A percentile compares a stretch with the other conserved stretches of the same genome.
Conservation (phyloP, 2,797 vertebrate genomes). For the Natrix natrix region DNA sequence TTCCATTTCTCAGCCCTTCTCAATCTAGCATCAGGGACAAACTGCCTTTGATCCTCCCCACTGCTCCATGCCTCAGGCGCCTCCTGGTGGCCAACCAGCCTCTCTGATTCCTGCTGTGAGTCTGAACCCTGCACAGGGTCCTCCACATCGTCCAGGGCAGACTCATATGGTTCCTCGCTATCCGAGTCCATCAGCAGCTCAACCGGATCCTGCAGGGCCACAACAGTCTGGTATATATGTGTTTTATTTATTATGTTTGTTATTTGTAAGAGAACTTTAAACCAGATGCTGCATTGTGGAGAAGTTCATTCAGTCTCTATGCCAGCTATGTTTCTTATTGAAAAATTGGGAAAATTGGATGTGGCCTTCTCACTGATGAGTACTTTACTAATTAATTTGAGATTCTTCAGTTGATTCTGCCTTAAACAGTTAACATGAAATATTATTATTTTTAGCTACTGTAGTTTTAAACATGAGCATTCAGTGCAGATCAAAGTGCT, state of each 20-base stretch:
- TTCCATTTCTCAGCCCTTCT: too few relatives aligned
- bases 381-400: not conserved
- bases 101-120: too few relatives aligned
- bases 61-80: too few relatives aligned
- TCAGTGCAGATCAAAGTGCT: not conserved
- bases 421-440: not conserved
- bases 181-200: too few relatives aligned
- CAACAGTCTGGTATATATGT: not conserved
- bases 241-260: not conserved
- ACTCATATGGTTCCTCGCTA: too few relatives aligned
- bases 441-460: conserved; percentile 6
- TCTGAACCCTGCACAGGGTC: too few relatives aligned
- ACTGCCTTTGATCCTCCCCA: too few relatives aligned
- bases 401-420: conserved; percentile 3
- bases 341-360: not conserved
- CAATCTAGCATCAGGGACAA: too few relatives aligned
- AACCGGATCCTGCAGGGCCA: too few relatives aligned
- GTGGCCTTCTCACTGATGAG: not conserved
- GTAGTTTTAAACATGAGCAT: not conserved
- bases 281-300: not conserved
- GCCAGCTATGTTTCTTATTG: not conserved
- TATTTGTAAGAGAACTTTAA: not conserved
- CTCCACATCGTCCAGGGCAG: too few relatives aligned
- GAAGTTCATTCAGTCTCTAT: not conserved
- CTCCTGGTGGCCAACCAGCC: too few relatives aligned